Evolutionary conservation across 2,113 vertebrate species (phyloP).

Genomic region (Protobothrops flavoviridis): DNA sequence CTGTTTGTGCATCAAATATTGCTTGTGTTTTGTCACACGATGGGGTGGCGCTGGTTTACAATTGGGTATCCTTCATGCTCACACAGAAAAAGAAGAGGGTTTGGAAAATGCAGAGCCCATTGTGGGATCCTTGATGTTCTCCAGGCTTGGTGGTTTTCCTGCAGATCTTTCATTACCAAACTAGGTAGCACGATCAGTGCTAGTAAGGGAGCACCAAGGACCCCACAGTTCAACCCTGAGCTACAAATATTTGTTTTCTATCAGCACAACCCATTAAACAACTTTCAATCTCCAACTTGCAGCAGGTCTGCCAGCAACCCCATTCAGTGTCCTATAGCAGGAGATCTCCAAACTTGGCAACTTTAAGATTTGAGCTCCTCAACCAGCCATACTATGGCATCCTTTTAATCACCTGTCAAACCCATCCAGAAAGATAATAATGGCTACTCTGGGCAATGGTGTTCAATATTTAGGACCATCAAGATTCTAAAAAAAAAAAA

Average conservation of each 20-base stretch:
- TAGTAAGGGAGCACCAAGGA: too few relatives aligned
- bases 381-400: background rate
- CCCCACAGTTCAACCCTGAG: too few relatives aligned
- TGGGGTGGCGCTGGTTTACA: background rate
- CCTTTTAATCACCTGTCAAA: background rate
- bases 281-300: background rate
- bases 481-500: background rate
- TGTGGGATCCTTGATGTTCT: too few relatives aligned
- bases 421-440: background rate
- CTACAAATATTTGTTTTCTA: too few relatives aligned
- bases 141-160: too few relatives aligned
- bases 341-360: too few relatives aligned
- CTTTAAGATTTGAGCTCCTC: too few relatives aligned
- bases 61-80: background rate
- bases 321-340: background rate
- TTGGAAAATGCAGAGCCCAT: background rate
- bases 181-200: too few relatives aligned
- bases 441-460: background rate
- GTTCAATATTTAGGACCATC: background rate
- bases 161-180: too few relatives aligned
- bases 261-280: background rate
- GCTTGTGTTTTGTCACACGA: background rate
- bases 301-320: background rate
- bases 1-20: background rate
- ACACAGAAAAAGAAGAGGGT: background rate